Conservation (phyloP, 1,140 invertebrate species). For the Panagrolaimus sp. region DNA sequence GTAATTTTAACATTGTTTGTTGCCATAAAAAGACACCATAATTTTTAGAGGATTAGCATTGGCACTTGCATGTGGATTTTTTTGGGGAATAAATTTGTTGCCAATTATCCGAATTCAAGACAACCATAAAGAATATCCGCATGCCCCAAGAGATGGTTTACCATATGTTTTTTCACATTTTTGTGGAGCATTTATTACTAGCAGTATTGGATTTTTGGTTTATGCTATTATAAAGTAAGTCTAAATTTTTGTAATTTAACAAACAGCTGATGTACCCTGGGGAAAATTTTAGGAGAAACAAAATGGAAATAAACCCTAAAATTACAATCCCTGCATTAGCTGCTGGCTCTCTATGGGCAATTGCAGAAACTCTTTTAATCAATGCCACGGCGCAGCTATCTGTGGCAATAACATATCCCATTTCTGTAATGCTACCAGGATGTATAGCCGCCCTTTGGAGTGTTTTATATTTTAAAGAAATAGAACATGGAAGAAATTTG, state of each 20-base stretch:
- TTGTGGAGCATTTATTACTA: conserved; percentile 34
- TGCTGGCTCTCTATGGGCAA: neutral
- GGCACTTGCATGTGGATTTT: conserved; percentile 31
- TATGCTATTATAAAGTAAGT: conserved; percentile 1
- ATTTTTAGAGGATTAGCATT: conserved; percentile 29
- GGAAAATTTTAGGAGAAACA: neutral
- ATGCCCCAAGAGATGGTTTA: conserved; percentile 22
- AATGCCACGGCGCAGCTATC: neutral
- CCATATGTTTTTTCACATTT: conserved; percentile 39
- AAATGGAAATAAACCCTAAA: conserved; percentile 2
- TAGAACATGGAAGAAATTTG: conserved; percentile 1
- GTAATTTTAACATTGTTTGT: neutral
- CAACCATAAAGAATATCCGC: conserved; percentile 18
- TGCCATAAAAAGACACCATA: neutral
- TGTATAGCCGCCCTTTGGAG: neutral
- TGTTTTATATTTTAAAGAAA: neutral
- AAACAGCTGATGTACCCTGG: neutral
- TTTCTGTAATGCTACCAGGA: neutral
- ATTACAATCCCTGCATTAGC: neutral
- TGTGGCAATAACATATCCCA: neutral
- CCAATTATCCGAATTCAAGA: conserved; percentile 33
- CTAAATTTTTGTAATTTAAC: neutral
- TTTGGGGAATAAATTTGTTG: conserved; percentile 29
- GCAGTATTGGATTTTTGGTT: conserved; percentile 31
- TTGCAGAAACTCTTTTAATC: neutral